Evolutionary conservation across 2,797 vertebrate species (phyloP).

Genomic region (Rhinella marina): DNA sequence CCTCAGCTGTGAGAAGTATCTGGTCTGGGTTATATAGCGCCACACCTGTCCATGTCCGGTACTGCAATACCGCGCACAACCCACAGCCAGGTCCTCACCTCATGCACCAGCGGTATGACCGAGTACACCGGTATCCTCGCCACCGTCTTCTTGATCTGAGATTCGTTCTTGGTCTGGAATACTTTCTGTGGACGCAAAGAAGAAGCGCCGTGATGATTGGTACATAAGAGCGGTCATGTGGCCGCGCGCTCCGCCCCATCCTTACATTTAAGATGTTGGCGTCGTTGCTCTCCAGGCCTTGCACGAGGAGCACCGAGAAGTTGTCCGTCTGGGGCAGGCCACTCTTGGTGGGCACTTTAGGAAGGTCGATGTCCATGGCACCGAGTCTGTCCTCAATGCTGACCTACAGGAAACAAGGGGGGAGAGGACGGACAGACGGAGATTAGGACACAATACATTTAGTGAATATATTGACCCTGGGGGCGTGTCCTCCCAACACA

Average conservation of each 20-base stretch:
- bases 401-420: conserved; percentile 73
- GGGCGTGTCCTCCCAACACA: too few relatives aligned
- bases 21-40: too few relatives aligned
- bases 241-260: conserved; percentile 18
- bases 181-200: conserved; percentile 83
- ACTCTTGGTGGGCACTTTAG: conserved; percentile 76
- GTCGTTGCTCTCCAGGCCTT: conserved; percentile 94
- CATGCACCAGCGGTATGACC: conserved; percentile 89
- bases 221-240: background rate
- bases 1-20: too few relatives aligned
- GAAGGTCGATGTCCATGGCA: conserved; percentile 83
- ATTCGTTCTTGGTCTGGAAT: conserved; percentile 88
- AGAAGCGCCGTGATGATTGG: background rate
- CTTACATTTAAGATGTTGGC: conserved; percentile 89
- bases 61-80: background rate
- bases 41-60: too few relatives aligned
- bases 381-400: conserved; percentile 91
- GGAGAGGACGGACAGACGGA: background rate
- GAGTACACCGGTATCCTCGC: conserved; percentile 89
- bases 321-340: conserved; percentile 86
- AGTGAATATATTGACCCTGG: too few relatives aligned
- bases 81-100: conserved; percentile 75
- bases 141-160: conserved; percentile 91
- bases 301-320: conserved; percentile 89
- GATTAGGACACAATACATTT: too few relatives aligned